These are phyloP conservation scores for Sebastes minor DNA, from an alignment of 2,797 vertebrate genomes.

Conservation along the genomic window DNA sequence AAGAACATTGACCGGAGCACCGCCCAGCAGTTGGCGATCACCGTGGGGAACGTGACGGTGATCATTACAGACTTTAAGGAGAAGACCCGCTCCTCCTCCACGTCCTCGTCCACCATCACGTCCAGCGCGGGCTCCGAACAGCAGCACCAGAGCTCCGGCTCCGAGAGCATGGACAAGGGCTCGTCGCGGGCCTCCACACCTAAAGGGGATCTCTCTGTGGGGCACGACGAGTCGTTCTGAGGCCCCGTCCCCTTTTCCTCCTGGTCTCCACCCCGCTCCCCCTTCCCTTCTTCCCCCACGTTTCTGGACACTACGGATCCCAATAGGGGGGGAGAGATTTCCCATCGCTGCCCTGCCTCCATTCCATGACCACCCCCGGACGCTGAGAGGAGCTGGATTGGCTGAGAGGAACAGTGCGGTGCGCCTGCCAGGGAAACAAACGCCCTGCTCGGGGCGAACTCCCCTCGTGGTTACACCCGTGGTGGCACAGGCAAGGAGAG, in stretches of 20 bases:
- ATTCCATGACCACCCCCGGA: conserved; percentile 53
- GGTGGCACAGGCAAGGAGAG: conserved; percentile 46
- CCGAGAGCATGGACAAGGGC: conserved; percentile 99
- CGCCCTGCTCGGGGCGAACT: conserved; percentile 16
- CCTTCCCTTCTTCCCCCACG: conserved; percentile 10
- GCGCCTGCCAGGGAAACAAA: conserved; percentile 25
- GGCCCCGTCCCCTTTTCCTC: neutral
- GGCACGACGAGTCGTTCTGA: conserved; percentile 97
- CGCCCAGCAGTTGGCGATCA: conserved; percentile 97
- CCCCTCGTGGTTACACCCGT: conserved; percentile 36
- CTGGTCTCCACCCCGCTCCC: conserved; percentile 6
- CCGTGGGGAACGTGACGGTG: conserved; percentile 98
- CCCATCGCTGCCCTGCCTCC: conserved; percentile 60
- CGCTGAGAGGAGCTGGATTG: conserved; percentile 50
- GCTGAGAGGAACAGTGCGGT: conserved; percentile 44
- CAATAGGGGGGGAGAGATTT: conserved; percentile 57
- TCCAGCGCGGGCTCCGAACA: conserved; percentile 97
- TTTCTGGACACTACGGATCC: conserved; percentile 74
- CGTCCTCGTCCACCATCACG: conserved; percentile 98
- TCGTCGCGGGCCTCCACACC: conserved; percentile 97
- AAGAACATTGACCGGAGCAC: conserved; percentile 99
- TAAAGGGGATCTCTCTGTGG: conserved; percentile 94
- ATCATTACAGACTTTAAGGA: conserved; percentile 99
- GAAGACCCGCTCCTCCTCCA: conserved; percentile 98
- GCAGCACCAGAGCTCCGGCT: conserved; percentile 99